Conservation (phyloP, 2,888 invertebrate genomes). For the Chrysina gloriosa region DNA sequence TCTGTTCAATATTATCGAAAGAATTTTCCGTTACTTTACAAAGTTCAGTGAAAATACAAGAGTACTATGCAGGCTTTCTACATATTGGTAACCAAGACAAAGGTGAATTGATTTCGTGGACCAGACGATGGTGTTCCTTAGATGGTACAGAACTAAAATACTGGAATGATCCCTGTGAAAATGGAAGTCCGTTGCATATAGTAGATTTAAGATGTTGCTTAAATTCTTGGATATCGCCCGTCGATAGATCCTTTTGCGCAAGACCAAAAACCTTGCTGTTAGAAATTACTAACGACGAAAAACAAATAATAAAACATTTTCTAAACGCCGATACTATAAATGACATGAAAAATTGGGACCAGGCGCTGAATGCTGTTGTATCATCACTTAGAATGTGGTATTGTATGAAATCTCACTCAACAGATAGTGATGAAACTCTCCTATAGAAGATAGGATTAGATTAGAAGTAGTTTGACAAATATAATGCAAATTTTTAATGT, state of each 20-base stretch:
- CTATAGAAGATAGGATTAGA: neutral
- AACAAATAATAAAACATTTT: slow-evolving; percentile 55
- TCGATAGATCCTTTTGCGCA: slow-evolving; percentile 66
- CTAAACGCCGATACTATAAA: slow-evolving; percentile 65
- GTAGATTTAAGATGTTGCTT: slow-evolving; percentile 63
- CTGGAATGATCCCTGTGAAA: slow-evolving; percentile 67
- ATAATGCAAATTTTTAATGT: neutral
- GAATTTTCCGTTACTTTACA: slow-evolving; percentile 49
- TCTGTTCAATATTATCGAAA: slow-evolving; percentile 54
- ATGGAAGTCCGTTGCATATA: slow-evolving; percentile 58
- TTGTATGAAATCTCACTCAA: slow-evolving; percentile 41
- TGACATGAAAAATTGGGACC: slow-evolving; percentile 66
- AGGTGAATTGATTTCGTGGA: slow-evolving; percentile 64
- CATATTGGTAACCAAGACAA: slow-evolving; percentile 64
- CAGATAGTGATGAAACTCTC: neutral
- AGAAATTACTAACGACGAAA: slow-evolving; percentile 47
- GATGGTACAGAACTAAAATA: slow-evolving; percentile 62
- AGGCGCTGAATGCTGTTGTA: slow-evolving; percentile 64
- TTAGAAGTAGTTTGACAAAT: neutral
- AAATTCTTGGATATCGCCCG: slow-evolving; percentile 57
- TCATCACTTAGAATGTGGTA: slow-evolving; percentile 64
- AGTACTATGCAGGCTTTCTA: slow-evolving; percentile 64
- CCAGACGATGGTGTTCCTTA: slow-evolving; percentile 68
- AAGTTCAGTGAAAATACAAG: slow-evolving; percentile 55
- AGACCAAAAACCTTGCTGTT: slow-evolving; percentile 65